Conservation (phyloP, 2,888 invertebrate genomes). For the Opisthograptis luteolata region DNA sequence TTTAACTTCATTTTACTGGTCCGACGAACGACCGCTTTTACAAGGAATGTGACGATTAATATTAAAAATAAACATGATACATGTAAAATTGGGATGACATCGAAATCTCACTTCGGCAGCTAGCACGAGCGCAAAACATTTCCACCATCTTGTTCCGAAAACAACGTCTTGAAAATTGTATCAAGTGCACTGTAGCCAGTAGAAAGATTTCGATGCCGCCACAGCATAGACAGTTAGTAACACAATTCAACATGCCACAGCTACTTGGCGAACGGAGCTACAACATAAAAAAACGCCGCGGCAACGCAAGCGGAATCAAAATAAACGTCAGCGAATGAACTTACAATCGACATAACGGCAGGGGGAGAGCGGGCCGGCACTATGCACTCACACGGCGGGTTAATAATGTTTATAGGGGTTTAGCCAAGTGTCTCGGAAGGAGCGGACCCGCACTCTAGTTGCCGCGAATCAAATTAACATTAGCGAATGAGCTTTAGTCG, state of each 20-base stretch:
- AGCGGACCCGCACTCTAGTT: too few species aligned
- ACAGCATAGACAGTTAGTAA: slow-evolving; percentile 30
- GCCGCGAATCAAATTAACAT: too few species aligned
- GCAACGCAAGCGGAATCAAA: slow-evolving; percentile 34
- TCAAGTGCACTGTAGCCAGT: background rate
- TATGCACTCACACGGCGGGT: slow-evolving; percentile 28
- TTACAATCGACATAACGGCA: slow-evolving; percentile 84
- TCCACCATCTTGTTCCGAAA: too few species aligned
- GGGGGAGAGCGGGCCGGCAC: slow-evolving; percentile 42
- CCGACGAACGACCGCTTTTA: slow-evolving; percentile 54
- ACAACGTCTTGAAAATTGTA: too few species aligned
- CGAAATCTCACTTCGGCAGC: slow-evolving; percentile 42
- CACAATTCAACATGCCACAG: slow-evolving; percentile 29
- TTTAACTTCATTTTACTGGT: slow-evolving; percentile 21
- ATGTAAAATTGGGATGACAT: slow-evolving; percentile 47
- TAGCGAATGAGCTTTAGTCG: too few species aligned
- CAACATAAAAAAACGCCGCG: slow-evolving; percentile 24
- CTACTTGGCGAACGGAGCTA: slow-evolving; percentile 27
- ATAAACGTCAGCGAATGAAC: slow-evolving; percentile 56
- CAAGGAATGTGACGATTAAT: slow-evolving; percentile 50
- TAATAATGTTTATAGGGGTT: too few species aligned
- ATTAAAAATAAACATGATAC: slow-evolving; percentile 49
- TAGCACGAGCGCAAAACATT: too few species aligned
- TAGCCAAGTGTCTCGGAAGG: too few species aligned
- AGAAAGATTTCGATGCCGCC: slow-evolving; percentile 22